Base-by-base conservation (phyloP, 1,140 invertebrate genomes). In the Steinernema khuongi region DNA sequence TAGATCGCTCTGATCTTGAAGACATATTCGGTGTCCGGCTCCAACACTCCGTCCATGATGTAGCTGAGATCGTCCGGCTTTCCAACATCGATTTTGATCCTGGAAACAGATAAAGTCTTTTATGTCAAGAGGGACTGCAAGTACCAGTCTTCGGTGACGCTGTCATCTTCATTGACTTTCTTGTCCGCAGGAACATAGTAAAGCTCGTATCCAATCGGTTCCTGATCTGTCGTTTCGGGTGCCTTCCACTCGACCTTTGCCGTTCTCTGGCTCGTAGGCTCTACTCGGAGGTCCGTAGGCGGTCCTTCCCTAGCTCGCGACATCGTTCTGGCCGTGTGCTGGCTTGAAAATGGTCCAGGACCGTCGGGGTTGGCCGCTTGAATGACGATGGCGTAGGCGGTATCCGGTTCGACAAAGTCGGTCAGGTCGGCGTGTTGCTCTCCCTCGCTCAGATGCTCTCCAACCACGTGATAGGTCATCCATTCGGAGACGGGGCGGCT, bases 361-460 rank as follows among this genome's bases (percentile, higher is more conserved):
- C 83, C 83, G 50, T 84, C 83, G 30, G 82, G 74, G 72, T 84
- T 84, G 29, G 77, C 84, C n/a, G 83, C 83, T 68, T 84, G 83
- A 32, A 84, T 76, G 0, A 84, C 81, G 1, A 84, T 78, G 32
- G 83, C 83, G 44, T 85, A 84, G 18, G 83, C 80, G 32, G 83
- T 85, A 33, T 82, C 77, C 18, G 82, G 33, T 22, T 77, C 73
- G 11, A 84, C 70, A 72, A 81, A 85, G 69, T 84, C 83, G 17
- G 68, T 83, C 19, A 84, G 36, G 31, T 72, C 41, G 18, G 78
- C 83, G 29, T 80, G 74, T 44, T 80, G 74, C 31, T 83, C 74
- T 11, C 79, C 83, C 33, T 82, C 77, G n/a, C 79, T 83, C 33
- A 74, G 66, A n/a, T 79, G 44, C 32, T 77, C 81, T 11, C 81